Evolutionary conservation across 2,888 invertebrate genomes (phyloP).

Genomic region (Clusia tigrina): DNA sequence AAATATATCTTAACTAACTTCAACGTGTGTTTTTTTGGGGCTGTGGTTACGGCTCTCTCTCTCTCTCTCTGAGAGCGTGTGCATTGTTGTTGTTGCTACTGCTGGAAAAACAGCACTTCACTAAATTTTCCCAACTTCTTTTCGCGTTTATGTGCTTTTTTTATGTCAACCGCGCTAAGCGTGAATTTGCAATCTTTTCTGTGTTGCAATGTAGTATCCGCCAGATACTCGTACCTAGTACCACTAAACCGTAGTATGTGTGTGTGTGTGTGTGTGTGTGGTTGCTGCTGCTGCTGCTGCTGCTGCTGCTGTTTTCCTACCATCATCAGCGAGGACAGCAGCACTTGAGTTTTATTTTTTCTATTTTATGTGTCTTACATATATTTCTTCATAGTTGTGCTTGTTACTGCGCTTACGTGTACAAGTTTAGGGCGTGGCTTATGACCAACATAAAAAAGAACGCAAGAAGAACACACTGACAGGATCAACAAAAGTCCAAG

Average conservation of each 20-base stretch:
- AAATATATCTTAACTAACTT: constrained; percentile 1
- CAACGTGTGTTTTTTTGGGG: neutral
- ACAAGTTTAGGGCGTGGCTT: constrained; percentile 62
- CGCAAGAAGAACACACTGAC: constrained; percentile 34
- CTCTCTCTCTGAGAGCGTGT: no score
- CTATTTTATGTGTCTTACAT: constrained; percentile 2
- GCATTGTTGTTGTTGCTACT: constrained; percentile 2
- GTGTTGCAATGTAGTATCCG: no score
- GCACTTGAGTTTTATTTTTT: neutral
- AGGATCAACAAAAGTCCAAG: constrained; percentile 24
- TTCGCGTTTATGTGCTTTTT: no score
- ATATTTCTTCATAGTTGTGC: constrained; percentile 36
- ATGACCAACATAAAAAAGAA: constrained; percentile 47
- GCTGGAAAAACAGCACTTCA: neutral
- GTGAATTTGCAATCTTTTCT: no score
- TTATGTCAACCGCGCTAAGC: no score
- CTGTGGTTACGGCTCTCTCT: no score
- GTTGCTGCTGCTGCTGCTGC: constrained; percentile 7
- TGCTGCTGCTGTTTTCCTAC: neutral
- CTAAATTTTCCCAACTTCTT: no score
- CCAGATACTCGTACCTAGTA: no score
- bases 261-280: neutral
- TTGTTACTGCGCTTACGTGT: constrained; percentile 47
- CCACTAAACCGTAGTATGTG: no score
- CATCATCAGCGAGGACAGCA: neutral